These are phyloP conservation scores for Lasaia peninsularis DNA, from an alignment of 1,140 invertebrate species.

Conservation along the genomic window DNA sequence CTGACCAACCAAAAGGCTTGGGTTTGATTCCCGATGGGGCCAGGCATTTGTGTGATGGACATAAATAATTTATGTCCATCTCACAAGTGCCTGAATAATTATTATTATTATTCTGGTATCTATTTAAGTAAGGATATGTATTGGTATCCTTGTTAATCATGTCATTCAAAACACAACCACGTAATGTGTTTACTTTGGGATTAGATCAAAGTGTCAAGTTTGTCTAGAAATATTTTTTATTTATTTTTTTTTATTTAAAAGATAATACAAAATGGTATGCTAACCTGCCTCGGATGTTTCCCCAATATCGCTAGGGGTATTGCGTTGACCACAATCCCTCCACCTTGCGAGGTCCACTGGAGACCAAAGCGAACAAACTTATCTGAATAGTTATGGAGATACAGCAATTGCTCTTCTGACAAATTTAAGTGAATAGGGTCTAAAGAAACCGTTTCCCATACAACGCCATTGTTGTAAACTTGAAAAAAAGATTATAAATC, in stretches of 20 bases:
- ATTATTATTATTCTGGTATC: too few relatives aligned
- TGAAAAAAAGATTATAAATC: constrained; percentile 1
- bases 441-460: constrained; percentile 44
- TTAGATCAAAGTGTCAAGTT: neutral
- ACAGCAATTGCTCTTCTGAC: constrained; percentile 42
- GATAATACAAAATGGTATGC: neutral
- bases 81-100: too few relatives aligned
- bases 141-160: too few relatives aligned
- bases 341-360: constrained; percentile 39
- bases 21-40: too few relatives aligned
- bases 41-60: too few relatives aligned
- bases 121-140: too few relatives aligned
- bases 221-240: too few relatives aligned
- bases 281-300: constrained; percentile 55
- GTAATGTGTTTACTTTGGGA: too few relatives aligned
- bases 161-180: too few relatives aligned
- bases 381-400: constrained; percentile 54
- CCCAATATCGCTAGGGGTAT: constrained; percentile 59
- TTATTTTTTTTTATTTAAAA: too few relatives aligned
- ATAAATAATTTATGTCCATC: too few relatives aligned
- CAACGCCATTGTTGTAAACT: constrained; percentile 46
- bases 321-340: constrained; percentile 39
- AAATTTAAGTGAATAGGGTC: constrained; percentile 41
- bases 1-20: too few relatives aligned
- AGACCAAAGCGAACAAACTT: constrained; percentile 54